Evolutionary conservation across 2,888 invertebrate species (phyloP).

Genomic region (Tetranychus piercei): DNA sequence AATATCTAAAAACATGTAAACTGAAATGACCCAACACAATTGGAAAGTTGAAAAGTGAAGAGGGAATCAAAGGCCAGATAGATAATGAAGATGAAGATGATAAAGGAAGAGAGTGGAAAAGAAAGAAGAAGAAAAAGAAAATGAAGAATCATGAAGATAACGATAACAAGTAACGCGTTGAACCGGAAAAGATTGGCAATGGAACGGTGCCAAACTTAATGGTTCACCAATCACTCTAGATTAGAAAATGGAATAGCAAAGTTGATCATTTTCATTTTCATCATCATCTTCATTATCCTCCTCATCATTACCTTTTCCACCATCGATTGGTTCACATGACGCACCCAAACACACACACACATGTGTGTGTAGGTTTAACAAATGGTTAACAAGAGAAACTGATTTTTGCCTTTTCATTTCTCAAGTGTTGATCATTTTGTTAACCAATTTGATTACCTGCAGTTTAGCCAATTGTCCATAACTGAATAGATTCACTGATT

Average conservation of each 20-base stretch:
- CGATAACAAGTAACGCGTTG: background rate
- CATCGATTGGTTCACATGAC: background rate
- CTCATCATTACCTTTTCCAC: background rate
- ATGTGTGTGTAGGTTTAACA: too few species aligned
- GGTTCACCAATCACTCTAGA: background rate
- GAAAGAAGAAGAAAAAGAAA: background rate
- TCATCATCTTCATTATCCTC: background rate
- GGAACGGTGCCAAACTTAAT: background rate
- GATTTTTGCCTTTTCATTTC: too few species aligned
- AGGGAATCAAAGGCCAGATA: background rate
- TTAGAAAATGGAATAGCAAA: background rate
- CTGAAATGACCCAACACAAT: background rate
- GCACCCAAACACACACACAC: too few species aligned
- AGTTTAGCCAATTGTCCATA: too few species aligned
- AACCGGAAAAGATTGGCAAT: background rate
- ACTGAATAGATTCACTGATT: too few species aligned
- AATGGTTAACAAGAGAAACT: too few species aligned
- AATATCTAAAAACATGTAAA: background rate
- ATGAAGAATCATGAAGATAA: background rate
- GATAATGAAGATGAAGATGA: background rate
- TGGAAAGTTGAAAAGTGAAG: background rate
- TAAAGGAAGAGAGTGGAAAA: too few species aligned
- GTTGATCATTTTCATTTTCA: background rate
- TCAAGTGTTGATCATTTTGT: too few species aligned
- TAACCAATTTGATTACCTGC: too few species aligned